Conservation (phyloP, 2,888 invertebrate species). For the Scaptomyza tumidula region DNA sequence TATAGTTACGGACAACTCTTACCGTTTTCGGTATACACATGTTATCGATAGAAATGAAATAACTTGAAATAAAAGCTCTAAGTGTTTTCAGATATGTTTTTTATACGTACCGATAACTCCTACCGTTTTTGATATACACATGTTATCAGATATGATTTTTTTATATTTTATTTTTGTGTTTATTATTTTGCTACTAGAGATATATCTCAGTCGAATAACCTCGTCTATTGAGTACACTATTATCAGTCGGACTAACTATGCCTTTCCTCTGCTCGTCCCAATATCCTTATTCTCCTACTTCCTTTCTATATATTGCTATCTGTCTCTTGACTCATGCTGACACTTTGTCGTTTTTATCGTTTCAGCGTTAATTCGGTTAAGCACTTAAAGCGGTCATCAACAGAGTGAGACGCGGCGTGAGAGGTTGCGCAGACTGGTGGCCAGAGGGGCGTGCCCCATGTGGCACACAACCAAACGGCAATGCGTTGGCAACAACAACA, state of each 20-base stretch:
- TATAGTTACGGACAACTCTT: too few species aligned
- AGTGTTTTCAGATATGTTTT: too few species aligned
- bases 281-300: not conserved
- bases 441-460: conserved; percentile 37
- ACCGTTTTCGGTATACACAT: too few species aligned
- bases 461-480: conserved; percentile 36
- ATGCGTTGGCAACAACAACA: conserved; percentile 15
- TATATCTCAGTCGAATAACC: not conserved
- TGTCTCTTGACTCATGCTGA: conserved; percentile 64
- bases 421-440: conserved; percentile 12
- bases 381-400: conserved; percentile 67
- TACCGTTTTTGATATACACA: too few species aligned
- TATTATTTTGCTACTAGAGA: too few species aligned
- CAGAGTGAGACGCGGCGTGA: conserved; percentile 1
- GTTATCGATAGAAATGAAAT: too few species aligned
- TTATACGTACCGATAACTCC: too few species aligned
- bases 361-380: conserved; percentile 80
- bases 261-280: not conserved
- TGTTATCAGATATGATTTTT: too few species aligned
- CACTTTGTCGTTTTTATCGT: conserved; percentile 80
- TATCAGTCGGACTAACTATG: not conserved
- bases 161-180: too few species aligned
- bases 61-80: too few species aligned
- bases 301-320: not conserved
- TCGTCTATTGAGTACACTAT: not conserved